Conservation (phyloP, 1,140 invertebrate genomes). For the Odontomachus brunneus region DNA sequence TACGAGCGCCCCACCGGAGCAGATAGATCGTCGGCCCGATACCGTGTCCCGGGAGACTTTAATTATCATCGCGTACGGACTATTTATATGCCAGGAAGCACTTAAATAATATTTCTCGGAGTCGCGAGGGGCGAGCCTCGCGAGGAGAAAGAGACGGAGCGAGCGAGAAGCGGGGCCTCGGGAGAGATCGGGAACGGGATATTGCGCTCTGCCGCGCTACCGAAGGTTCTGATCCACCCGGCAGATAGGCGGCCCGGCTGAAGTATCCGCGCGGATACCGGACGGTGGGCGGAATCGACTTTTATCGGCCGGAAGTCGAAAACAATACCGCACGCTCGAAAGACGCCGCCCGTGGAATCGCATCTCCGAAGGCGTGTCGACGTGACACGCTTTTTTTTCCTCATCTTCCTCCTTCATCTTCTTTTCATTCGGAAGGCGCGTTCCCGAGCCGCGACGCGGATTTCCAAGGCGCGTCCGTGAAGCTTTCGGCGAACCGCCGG, state of each 20-base stretch:
- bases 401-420: background rate
- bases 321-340: constrained; percentile 80
- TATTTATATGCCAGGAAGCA: constrained; percentile 86
- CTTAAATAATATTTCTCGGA: constrained; percentile 85
- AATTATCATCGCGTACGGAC: constrained; percentile 84
- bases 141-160: constrained; percentile 1
- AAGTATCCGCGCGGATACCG: constrained; percentile 62
- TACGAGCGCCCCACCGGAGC: constrained; percentile 66
- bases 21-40: constrained; percentile 76
- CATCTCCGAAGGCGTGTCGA: constrained; percentile 32
- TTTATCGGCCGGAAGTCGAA: constrained; percentile 84
- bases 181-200: constrained; percentile 78
- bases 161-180: constrained; percentile 1
- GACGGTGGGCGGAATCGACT: constrained; percentile 78
- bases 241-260: constrained; percentile 72
- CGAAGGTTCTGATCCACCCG: constrained; percentile 80
- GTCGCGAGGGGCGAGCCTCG: constrained; percentile 67
- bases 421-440: background rate
- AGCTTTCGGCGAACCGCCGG: background rate
- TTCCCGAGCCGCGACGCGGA: background rate
- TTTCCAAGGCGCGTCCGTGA: background rate
- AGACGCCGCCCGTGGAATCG: constrained; percentile 52
- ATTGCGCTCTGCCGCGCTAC: constrained; percentile 75
- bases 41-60: constrained; percentile 77
- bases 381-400: constrained; percentile 2